Conservation (phyloP, 2,888 invertebrate genomes). For the Drosophila vallismaia region DNA sequence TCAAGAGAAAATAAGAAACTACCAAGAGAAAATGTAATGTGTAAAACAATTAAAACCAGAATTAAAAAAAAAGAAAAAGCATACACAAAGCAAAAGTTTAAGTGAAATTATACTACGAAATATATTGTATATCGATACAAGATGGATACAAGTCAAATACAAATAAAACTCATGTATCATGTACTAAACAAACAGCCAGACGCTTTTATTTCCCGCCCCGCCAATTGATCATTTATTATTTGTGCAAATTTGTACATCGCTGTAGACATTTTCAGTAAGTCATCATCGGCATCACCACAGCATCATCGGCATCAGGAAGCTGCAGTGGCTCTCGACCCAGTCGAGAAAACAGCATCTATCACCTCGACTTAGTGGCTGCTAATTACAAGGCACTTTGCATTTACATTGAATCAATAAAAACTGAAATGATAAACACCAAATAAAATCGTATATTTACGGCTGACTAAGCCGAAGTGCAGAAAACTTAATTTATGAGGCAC, state of each 20-base stretch:
- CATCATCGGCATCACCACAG: constrained; percentile 22
- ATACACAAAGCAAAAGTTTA: constrained; percentile 57
- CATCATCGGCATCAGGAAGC: constrained; percentile 54
- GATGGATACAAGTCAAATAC: constrained; percentile 75
- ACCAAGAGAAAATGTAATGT: constrained; percentile 54
- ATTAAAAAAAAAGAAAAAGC: constrained; percentile 36
- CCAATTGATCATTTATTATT: constrained; percentile 12
- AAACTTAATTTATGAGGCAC: constrained; percentile 64
- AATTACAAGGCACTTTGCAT: constrained; percentile 47
- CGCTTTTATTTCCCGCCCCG: constrained; percentile 16
- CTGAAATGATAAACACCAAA: constrained; percentile 64
- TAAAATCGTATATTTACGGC: constrained; percentile 70
- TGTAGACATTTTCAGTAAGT: constrained; percentile 20
- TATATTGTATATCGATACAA: constrained; percentile 76
- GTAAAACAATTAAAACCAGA: constrained; percentile 44
- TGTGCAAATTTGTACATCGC: constrained; percentile 1
- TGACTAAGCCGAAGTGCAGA: constrained; percentile 56
- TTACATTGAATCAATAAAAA: constrained; percentile 60
- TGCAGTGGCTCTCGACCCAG: no score
- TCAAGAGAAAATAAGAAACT: constrained; percentile 53
- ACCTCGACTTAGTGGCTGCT: constrained; percentile 52
- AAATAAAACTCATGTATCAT: constrained; percentile 67
- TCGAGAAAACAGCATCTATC: constrained; percentile 17
- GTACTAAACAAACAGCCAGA: constrained; percentile 64
- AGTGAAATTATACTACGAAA: constrained; percentile 75